Evolutionary conservation across 2,113 vertebrate species (phyloP).

Genomic region (Ascaphus truei): DNA sequence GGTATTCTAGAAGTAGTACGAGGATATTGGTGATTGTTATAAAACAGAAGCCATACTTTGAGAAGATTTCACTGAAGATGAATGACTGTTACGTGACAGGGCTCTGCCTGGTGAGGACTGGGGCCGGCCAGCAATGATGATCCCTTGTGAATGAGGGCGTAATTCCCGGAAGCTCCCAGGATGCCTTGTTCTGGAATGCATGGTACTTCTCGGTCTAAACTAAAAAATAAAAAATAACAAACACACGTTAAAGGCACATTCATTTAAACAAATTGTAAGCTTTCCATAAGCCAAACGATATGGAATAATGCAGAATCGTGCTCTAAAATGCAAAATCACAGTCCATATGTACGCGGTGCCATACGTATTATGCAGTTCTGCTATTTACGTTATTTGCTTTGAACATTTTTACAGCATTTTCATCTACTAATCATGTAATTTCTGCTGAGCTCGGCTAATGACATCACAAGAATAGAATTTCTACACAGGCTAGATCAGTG

Average conservation of each 20-base stretch:
- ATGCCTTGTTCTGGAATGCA: background rate
- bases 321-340: constrained; percentile 1
- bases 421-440: too few species aligned
- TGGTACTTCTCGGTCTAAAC: background rate
- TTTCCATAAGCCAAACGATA: too few species aligned
- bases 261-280: background rate
- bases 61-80: background rate
- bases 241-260: background rate
- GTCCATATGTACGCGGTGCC: background rate
- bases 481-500: too few species aligned
- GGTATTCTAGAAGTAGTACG: too few species aligned
- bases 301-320: too few species aligned
- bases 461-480: too few species aligned
- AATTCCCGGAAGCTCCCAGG: background rate
- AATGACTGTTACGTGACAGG: background rate
- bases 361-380: too few species aligned
- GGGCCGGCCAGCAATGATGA: constrained; percentile 3
- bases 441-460: too few species aligned
- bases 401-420: too few species aligned
- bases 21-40: background rate
- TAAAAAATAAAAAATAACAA: background rate
- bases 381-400: too few species aligned
- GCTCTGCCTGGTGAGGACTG: background rate
- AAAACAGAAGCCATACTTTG: background rate
- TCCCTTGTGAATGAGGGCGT: background rate